These are phyloP conservation scores for Chrysolina oricalcia DNA, from an alignment of 2,888 invertebrate species.

Conservation along the genomic window DNA sequence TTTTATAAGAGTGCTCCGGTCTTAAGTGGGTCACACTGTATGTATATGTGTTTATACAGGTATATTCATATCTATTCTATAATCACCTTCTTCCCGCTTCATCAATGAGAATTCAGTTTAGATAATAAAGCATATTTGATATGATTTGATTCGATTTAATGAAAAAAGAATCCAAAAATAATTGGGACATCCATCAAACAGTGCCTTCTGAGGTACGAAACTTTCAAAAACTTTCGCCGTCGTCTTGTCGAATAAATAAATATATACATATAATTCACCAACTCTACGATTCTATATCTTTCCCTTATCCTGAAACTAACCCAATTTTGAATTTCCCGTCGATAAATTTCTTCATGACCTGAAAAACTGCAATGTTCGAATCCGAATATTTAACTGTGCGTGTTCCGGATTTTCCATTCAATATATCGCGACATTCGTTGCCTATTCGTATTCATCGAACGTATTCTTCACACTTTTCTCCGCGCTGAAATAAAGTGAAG, in stretches of 20 bases:
- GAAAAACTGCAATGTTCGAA: conserved; percentile 45
- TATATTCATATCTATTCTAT: no score
- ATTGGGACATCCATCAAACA: background rate
- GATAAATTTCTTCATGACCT: conserved; percentile 33
- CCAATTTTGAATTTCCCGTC: conserved; percentile 41
- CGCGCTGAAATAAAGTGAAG: conserved; percentile 68
- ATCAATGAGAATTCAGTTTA: no score
- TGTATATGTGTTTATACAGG: no score
- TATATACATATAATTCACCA: background rate
- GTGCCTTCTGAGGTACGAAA: background rate
- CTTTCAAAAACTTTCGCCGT: conserved; percentile 33
- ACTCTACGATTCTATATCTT: background rate
- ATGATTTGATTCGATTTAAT: no score
- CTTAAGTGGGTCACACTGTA: no score
- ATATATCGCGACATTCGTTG: conserved; percentile 73
- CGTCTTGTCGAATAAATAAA: background rate
- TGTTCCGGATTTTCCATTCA: conserved; percentile 57
- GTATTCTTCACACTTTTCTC: conserved; percentile 60
- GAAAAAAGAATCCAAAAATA: background rate
- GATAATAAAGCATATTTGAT: no score
- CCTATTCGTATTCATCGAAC: conserved; percentile 76
- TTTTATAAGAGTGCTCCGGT: no score
- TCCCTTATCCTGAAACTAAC: conserved; percentile 36
- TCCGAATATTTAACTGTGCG: conserved; percentile 51
- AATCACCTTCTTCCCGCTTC: no score